phyloP scores from a whole-genome alignment of 2,888 invertebrate species.

The Acrocyrtus sp. region DNA sequence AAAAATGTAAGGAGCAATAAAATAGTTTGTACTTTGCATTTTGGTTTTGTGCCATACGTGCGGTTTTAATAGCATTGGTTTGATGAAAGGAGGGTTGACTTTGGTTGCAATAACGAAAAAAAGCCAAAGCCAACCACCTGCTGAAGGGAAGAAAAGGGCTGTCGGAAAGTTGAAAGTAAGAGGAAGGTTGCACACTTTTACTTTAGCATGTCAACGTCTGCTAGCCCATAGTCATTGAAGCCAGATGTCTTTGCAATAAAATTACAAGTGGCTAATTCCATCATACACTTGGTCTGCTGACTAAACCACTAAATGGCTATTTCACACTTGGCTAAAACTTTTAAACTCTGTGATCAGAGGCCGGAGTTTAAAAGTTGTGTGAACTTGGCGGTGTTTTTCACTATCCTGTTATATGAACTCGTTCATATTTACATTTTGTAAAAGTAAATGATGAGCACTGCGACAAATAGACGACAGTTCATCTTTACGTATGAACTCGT shows the following conservation, averaged over 20 bases:
- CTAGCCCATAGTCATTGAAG: not conserved
- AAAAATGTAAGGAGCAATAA: slow-evolving; percentile 44
- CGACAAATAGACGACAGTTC: slow-evolving; percentile 59
- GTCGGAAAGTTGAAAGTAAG: not conserved
- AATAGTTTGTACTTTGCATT: slow-evolving; percentile 31
- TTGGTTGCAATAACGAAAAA: no score
- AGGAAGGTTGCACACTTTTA: slow-evolving; percentile 13
- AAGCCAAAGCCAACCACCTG: slow-evolving; percentile 26
- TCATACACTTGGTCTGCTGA: not conserved
- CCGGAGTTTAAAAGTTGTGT: not conserved
- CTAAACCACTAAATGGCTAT: not conserved
- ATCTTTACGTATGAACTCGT: slow-evolving; percentile 50
- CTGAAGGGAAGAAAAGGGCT: slow-evolving; percentile 2
- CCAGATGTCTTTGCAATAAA: slow-evolving; percentile 44
- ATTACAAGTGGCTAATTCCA: slow-evolving; percentile 36
- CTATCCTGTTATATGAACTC: not conserved
- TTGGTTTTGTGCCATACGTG: no score
- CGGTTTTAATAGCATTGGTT: no score
- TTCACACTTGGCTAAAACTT: not conserved
- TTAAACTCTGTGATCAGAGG: not conserved
- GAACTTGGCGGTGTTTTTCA: not conserved
- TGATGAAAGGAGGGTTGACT: no score
- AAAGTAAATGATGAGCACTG: slow-evolving; percentile 32
- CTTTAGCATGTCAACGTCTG: slow-evolving; percentile 36
- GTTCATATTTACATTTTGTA: not conserved